Evolutionary conservation across 53 echinoderm and acorn worm genomes (phyloP), one percentile per base, ranked within the genome.

Genomic region (Holothuria leucospilota): DNA sequence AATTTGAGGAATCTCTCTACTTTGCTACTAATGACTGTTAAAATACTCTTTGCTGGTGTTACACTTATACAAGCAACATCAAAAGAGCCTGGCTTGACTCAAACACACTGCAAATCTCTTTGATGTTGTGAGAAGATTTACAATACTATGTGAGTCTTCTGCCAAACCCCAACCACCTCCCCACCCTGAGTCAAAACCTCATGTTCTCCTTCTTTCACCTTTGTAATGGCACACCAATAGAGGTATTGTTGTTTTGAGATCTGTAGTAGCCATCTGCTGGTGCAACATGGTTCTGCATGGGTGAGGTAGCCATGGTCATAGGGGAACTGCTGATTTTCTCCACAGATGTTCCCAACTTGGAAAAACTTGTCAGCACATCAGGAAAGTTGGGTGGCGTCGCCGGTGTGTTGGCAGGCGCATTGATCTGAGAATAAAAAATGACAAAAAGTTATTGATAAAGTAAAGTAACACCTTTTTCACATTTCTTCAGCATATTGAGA

Each of bases 321-420:
- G 98, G 98, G 30, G 98, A 95, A 71, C 93, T 93, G 59, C 87
- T 91, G 63, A 92, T 96, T 61, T 94, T 92, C 39, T 89, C 92
- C 61, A 92, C 89, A 71, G 93, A 87, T 39, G 93, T 91, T 61
- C 88, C 93, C 80, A 98, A 68, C 86, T 98, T 98, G 56, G 98
- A 91, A 81, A 98, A 94, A 84, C 87, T 92, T 86, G 95, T 92
- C 82, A 98, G 90, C 82, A 95, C 81, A 87, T 98, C 98, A 68
- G 98, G 98, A 88, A 98, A 98, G 86, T 95, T 98, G 63, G 98
- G 98, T 73, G 98, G 98, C 34, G 98, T 98, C 74, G 98, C 98
- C 60, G 98, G 98, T 68, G 98, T 98, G 90, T 98, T 98, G 66
- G 98, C 98, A 30, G 98, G 98, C 51, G 98, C 93, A 68, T 93